Percentiles rank a stretch among this genome's conserved stretches.
Evolutionary conservation across 2,888 invertebrate species (phyloP).

Genomic region (Leptopilina syphax): DNA sequence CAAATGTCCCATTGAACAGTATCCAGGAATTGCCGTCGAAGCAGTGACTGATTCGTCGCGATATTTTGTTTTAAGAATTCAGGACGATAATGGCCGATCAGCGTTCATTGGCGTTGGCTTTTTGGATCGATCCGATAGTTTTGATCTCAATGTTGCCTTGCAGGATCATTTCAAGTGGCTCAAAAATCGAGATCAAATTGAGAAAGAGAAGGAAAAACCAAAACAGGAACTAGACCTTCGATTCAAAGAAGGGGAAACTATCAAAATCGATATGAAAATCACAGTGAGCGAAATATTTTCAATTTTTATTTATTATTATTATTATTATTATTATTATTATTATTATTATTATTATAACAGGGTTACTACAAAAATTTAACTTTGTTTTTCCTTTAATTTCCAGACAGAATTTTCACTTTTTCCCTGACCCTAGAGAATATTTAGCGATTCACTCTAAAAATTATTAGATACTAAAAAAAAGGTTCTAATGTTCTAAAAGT

Average conservation of each 20-base stretch:
- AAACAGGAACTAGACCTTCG: conserved; percentile 93
- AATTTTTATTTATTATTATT: background rate
- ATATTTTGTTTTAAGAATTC: conserved; percentile 96
- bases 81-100: conserved; percentile 94
- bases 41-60: conserved; percentile 97
- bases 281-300: conserved; percentile 81
- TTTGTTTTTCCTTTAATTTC: too few species aligned
- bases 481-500: too few species aligned
- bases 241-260: conserved; percentile 99
- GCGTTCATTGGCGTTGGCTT: conserved; percentile 99
- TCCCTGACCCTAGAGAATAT: too few species aligned
- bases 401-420: too few species aligned
- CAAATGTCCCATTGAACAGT: conserved; percentile 96
- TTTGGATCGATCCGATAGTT: conserved; percentile 98
- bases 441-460: too few species aligned
- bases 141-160: conserved; percentile 98
- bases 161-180: conserved; percentile 99
- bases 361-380: too few species aligned
- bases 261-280: conserved; percentile 99
- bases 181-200: conserved; percentile 88
- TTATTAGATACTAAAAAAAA: too few species aligned
- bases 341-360: too few species aligned
- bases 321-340: too few species aligned
- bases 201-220: conserved; percentile 87
- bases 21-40: conserved; percentile 96